Percentiles rank a stretch among this genome's conserved stretches.
Evolutionary conservation across 2,797 vertebrate genomes (phyloP).

Genomic region (Sitta carolinensis): DNA sequence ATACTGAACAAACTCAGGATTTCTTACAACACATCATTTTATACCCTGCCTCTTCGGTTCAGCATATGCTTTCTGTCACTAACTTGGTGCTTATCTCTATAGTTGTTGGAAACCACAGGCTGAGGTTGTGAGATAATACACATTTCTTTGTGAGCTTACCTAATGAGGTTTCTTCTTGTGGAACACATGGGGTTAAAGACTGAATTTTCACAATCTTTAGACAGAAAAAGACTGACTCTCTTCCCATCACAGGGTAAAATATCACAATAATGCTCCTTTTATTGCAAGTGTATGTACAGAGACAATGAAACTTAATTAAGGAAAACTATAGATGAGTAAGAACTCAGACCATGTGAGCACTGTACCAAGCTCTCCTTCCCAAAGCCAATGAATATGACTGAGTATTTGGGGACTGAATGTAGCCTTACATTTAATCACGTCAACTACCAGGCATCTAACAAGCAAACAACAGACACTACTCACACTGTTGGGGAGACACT

Average conservation of each 20-base stretch:
- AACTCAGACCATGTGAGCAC: not conserved
- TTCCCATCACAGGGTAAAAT: not conserved
- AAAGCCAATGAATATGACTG: not conserved
- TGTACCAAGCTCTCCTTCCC: not conserved
- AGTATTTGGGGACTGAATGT: not conserved
- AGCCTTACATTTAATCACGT: not conserved
- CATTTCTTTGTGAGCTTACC: not conserved
- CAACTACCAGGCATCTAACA: not conserved
- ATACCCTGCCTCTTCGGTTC: not conserved
- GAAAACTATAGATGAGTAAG: not conserved
- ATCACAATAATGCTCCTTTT: not conserved
- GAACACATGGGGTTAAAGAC: not conserved
- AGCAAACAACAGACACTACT: not conserved
- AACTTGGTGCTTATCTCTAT: not conserved
- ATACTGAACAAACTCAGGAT: not conserved
- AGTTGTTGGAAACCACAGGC: not conserved
- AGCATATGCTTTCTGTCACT: not conserved
- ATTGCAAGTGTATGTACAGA: not conserved
- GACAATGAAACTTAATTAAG: not conserved
- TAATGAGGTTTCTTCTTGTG: not conserved
- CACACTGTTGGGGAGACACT: not conserved
- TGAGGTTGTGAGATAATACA: not conserved
- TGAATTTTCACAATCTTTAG: not conserved
- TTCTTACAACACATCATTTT: not conserved
- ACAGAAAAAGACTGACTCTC: not conserved